Percentiles rank a stretch among this genome's conserved stretches.
phyloP scores from a whole-genome alignment of 2,113 vertebrate genomes.

The Labeo catla region DNA sequence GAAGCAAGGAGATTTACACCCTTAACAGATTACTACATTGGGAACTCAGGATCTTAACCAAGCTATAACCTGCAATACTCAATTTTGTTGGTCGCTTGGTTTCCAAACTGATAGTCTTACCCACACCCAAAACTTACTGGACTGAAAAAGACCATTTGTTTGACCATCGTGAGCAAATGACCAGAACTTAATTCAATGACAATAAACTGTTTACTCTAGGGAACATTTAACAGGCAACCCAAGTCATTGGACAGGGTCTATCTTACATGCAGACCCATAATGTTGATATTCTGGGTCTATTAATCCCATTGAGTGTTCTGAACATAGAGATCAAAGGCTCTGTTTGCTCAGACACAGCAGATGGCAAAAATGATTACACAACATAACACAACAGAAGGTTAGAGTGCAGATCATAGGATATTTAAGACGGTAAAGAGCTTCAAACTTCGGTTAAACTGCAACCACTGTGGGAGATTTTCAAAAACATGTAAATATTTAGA shows the following conservation, averaged over 20 bases:
- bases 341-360: not conserved
- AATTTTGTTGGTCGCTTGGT: not conserved
- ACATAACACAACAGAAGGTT: not conserved
- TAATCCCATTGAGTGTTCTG: not conserved
- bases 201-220: slow-evolving; percentile 17
- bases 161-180: slow-evolving; percentile 1
- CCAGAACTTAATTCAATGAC: slow-evolving; percentile 7
- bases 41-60: not conserved
- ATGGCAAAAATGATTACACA: slow-evolving; percentile 26
- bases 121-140: not conserved
- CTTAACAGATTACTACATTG: not conserved
- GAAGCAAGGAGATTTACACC: not conserved
- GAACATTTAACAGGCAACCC: not conserved
- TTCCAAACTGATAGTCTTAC: not conserved
- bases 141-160: not conserved
- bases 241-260: not conserved
- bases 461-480: slow-evolving; percentile 17
- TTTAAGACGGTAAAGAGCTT: not conserved
- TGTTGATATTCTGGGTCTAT: slow-evolving; percentile 7
- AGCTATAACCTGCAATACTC: not conserved
- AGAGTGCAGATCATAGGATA: not conserved
- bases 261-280: not conserved
- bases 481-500: not conserved
- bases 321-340: slow-evolving; percentile 4
- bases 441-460: slow-evolving; percentile 33